Percentiles rank a stretch among this genome's conserved stretches.
Conservation (phyloP, 2,797 vertebrate genomes). For the Cheracebus regulus region DNA sequence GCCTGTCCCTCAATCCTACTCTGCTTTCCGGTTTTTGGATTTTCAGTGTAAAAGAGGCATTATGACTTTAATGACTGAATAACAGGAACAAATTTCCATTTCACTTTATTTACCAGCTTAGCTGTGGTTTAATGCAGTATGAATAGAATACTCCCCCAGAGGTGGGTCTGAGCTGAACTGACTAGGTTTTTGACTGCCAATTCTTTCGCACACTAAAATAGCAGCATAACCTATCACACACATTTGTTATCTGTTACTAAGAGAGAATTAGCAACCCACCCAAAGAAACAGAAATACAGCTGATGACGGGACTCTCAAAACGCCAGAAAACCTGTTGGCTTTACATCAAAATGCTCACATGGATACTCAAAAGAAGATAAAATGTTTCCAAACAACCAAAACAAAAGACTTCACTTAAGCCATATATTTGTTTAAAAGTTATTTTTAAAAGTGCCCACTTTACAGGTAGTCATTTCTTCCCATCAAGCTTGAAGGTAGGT, state of each 20-base stretch:
- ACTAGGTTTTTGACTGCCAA: neutral
- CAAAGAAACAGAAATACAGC: constrained; percentile 21
- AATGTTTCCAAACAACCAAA: neutral
- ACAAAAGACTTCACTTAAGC: neutral
- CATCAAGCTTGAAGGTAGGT: neutral
- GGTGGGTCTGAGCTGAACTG: constrained; percentile 9
- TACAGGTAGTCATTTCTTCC: neutral
- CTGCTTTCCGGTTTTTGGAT: neutral
- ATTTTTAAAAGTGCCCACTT: neutral
- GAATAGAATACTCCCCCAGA: constrained; percentile 58
- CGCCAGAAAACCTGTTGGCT: constrained; percentile 38
- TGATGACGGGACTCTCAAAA: neutral
- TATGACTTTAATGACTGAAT: neutral
- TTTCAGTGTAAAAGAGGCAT: neutral
- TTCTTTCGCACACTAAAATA: constrained; percentile 45
- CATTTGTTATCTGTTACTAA: constrained; percentile 54
- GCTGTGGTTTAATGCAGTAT: constrained; percentile 37
- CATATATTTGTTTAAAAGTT: neutral
- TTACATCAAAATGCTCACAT: neutral
- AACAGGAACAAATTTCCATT: constrained; percentile 19
- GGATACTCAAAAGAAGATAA: neutral
- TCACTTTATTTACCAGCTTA: constrained; percentile 40
- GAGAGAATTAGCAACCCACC: constrained; percentile 44
- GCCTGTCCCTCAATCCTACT: neutral
- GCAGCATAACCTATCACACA: constrained; percentile 34